Evolutionary conservation across 2,797 vertebrate species (phyloP), one percentile per base, ranked within the genome.

Genomic region (Fringilla coelebs): DNA sequence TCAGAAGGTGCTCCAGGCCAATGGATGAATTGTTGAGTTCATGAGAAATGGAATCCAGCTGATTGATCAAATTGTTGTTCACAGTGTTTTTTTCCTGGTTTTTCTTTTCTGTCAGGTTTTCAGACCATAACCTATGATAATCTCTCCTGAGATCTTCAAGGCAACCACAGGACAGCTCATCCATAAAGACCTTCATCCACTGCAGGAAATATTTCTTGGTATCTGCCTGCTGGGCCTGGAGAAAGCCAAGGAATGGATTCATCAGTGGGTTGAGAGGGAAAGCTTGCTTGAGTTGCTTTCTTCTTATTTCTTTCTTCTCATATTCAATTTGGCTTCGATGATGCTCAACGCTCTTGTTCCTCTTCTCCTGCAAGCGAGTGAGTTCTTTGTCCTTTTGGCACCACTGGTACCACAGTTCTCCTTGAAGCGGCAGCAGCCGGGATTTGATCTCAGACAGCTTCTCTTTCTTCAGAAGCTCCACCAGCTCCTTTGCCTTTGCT

Each of bases 1-100:
- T 97, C 25, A 98, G 90, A 61, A 98, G 72, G 26, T 98, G 98
- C 34, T 98, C 98, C 14, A 98, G 89, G 54, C 98, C 97, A 54
- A 98, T 91, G 5, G 96, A 96, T 0, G 96, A 97, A 60, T 95
- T 54, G 0, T 71, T 97, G 34, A 98, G 90, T 55, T 98, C 90
- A 2, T 43, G 32, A 29, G 97, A 98, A 32, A 98, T 57, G 32
- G 9, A 11, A n/a, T 98, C 7, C 2, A 31, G n/a, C n/a, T n/a
- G n/a, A n/a, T n/a, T n/a, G n/a, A n/a, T n/a, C n/a, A n/a, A n/a
- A n/a, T n/a, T n/a, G n/a, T n/a, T n/a, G n/a, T n/a, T n/a, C n/a
- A n/a, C n/a, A n/a, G n/a, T n/a, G n/a, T n/a, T n/a, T 79, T 82
- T 9, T 88, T 76, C 10, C 71, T 60, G 34, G 81, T 97, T 55